These are phyloP conservation scores for Leucophora obtusa DNA, from an alignment of 2,888 invertebrate genomes.

Conservation along the genomic window DNA sequence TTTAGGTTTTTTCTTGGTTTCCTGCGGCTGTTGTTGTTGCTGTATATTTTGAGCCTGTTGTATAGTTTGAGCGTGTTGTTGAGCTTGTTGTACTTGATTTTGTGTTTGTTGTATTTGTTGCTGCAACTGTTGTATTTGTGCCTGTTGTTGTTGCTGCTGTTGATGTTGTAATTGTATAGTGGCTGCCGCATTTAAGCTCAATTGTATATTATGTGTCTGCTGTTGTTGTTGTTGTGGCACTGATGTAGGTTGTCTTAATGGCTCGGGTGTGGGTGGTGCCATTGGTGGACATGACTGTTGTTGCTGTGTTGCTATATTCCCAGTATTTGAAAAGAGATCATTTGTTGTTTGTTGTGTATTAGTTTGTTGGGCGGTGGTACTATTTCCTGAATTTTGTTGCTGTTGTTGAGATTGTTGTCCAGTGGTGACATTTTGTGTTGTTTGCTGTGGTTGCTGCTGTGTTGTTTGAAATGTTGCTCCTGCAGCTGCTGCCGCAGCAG, in stretches of 20 bases:
- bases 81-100: slow-evolving; percentile 61
- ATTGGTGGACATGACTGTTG: slow-evolving; percentile 70
- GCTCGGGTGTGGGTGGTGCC: slow-evolving; percentile 75
- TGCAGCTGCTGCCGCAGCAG: slow-evolving; percentile 73
- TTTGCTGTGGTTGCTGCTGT: slow-evolving; percentile 68
- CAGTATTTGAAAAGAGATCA: slow-evolving; percentile 58
- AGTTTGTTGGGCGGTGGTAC: slow-evolving; percentile 37
- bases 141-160: slow-evolving; percentile 71
- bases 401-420: slow-evolving; percentile 35
- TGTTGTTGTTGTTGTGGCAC: slow-evolving; percentile 63
- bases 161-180: slow-evolving; percentile 73
- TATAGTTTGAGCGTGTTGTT: slow-evolving; percentile 49
- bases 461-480: slow-evolving; percentile 75
- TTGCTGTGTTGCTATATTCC: slow-evolving; percentile 21
- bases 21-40: slow-evolving; percentile 67
- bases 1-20: slow-evolving; percentile 72
- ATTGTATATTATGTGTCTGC: slow-evolving; percentile 66
- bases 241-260: slow-evolving; percentile 74
- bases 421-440: slow-evolving; percentile 63
- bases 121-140: slow-evolving; percentile 67
- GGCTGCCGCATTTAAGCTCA: slow-evolving; percentile 66
- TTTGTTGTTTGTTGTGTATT: slow-evolving; percentile 33
- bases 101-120: slow-evolving; percentile 62
- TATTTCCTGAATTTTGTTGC: slow-evolving; percentile 46
- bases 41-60: slow-evolving; percentile 43